Base-by-base conservation (phyloP, 2,113 vertebrate genomes). In the Pelvicachromis taeniatus region DNA sequence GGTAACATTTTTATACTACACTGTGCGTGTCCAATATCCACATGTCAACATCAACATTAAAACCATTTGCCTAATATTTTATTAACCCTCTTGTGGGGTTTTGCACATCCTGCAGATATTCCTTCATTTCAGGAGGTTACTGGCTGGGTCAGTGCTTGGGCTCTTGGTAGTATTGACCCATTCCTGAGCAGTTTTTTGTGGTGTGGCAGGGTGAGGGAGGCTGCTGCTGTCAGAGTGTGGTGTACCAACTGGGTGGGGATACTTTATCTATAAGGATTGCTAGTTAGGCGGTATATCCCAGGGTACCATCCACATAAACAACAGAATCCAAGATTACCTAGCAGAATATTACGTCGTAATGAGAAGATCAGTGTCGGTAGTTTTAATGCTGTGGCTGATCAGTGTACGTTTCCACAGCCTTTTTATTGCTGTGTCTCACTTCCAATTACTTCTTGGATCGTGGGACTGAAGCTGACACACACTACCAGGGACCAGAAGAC, bases 391-490 rank as follows among this genome's bases (percentile, higher is more conserved):
- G 26, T 73, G 42, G 19, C 70, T 52, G 26, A 50, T 75, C 45
- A 75, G 16, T 75, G 68, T 48, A 55, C 58, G 7, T 79, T 85
- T 58, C 13, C 35, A 21, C 63, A 17, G 45, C n/a, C 79, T 83
- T 81, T 38, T 8, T 55, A 50, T 31, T 85, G 12, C 48, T 79
- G 78, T 68, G 29, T 79, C 21, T 88, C 14, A 53, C 38, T 58
- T 83, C 19, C 48, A 26, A 8, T 40, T 7, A 4, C 79, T 68
- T 75, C 52, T 52, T 4, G 2, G 42, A 59, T 89, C 7, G 77
- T 38, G 75, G 75, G 81, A 88, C 63, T 81, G 61, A 79, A 85
- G 79, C 82, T 75, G 81, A 77, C 77, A 59, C 65, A n/a, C 48
- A 48, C 8, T 2, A 65, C 52, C 38, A 73, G 63, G 52, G 38